A percentile compares a stretch with the other conserved stretches of the same genome.
phyloP scores from a whole-genome alignment of 1,140 invertebrate genomes.

The Leptinotarsa defecta region DNA sequence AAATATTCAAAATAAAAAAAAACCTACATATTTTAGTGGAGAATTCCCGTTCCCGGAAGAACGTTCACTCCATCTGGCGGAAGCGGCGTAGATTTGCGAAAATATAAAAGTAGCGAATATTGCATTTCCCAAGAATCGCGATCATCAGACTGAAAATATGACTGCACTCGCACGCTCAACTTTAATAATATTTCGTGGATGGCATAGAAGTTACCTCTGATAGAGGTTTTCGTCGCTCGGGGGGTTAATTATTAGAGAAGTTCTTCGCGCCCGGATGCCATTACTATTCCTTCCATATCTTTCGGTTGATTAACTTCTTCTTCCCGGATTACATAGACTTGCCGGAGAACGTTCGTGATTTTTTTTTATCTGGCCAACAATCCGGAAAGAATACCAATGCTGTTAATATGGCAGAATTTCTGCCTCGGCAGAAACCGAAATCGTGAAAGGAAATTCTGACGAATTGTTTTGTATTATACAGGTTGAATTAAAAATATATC shows the following conservation, averaged over 20 bases:
- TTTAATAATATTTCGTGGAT: slow-evolving; percentile 27
- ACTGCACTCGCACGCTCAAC: slow-evolving; percentile 22
- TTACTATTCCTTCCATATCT: slow-evolving; percentile 3
- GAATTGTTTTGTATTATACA: too few relatives aligned
- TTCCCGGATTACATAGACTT: not conserved
- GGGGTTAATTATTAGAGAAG: slow-evolving; percentile 19
- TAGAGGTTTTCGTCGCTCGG: slow-evolving; percentile 10
- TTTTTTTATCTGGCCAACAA: not conserved
- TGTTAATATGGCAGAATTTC: too few relatives aligned
- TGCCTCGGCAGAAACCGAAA: too few relatives aligned
- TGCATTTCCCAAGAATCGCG: slow-evolving; percentile 25
- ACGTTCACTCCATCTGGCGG: slow-evolving; percentile 23
- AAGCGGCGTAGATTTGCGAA: slow-evolving; percentile 15
- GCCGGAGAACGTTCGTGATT: not conserved
- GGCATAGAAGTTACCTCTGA: slow-evolving; percentile 23
- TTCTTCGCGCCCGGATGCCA: not conserved
- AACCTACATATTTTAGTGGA: slow-evolving; percentile 3
- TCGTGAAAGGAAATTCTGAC: too few relatives aligned
- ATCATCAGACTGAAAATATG: slow-evolving; percentile 23
- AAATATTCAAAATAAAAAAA: slow-evolving; percentile 5
- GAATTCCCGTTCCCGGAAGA: not conserved
- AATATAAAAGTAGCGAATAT: slow-evolving; percentile 25
- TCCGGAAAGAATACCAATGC: not conserved
- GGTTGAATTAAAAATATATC: too few relatives aligned
- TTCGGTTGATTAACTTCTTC: slow-evolving; percentile 1